Conservation (phyloP, 2,113 vertebrate species). For the Dicentrarchus labrax region DNA sequence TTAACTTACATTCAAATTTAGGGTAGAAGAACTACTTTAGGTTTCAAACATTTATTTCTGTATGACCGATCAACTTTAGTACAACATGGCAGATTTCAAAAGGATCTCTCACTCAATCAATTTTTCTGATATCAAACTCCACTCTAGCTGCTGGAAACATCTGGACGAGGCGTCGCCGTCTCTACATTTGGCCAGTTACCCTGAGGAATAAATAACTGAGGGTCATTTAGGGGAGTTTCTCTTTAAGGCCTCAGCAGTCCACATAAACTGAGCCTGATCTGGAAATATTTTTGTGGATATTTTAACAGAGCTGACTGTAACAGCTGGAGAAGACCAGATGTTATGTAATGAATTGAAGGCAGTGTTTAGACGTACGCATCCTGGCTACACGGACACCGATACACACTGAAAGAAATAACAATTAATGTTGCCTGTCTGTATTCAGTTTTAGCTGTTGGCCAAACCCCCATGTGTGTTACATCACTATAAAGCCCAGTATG, state of each 20-base stretch:
- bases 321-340: conserved; percentile 37
- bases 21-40: neutral
- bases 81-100: no score
- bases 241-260: neutral
- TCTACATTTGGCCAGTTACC: neutral
- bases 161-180: neutral
- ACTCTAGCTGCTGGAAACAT: conserved; percentile 3
- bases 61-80: neutral
- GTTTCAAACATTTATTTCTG: neutral
- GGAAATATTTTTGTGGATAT: neutral
- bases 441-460: no score
- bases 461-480: no score
- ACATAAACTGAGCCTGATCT: neutral
- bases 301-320: neutral
- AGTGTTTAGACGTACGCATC: neutral
- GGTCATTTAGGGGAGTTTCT: neutral
- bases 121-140: neutral
- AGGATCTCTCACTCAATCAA: neutral
- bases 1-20: neutral
- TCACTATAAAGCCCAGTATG: no score
- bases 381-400: neutral
- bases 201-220: conserved; percentile 6
- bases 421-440: neutral
- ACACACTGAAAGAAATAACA: neutral
- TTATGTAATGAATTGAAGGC: conserved; percentile 24